These are phyloP conservation scores for Choristoneura rosaceana DNA, from an alignment of 2,888 invertebrate genomes.

Conservation along the genomic window DNA sequence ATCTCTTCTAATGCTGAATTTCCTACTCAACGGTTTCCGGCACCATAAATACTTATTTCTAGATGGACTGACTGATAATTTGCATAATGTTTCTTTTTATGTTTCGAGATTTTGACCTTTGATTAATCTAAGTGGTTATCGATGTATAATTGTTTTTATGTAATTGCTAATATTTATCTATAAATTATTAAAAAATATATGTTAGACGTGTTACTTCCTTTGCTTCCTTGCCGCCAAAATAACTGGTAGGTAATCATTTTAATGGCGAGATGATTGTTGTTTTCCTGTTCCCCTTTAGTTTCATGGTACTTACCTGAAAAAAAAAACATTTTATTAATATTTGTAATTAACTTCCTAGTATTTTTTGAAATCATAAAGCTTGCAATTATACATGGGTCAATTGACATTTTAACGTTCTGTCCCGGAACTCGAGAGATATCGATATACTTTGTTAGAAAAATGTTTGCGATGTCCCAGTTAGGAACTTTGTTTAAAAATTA, in stretches of 20 bases:
- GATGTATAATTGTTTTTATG: neutral
- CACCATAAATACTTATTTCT: neutral
- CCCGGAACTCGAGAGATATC: too few relatives aligned
- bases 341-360: neutral
- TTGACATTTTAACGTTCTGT: too few relatives aligned
- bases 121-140: neutral
- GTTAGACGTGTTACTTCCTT: slow-evolving; percentile 3
- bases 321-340: slow-evolving; percentile 2
- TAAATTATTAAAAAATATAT: neutral
- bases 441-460: too few relatives aligned
- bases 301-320: slow-evolving; percentile 38
- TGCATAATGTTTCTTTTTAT: neutral
- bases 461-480: too few relatives aligned
- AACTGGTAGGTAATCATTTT: neutral
- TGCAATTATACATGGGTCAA: too few relatives aligned
- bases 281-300: neutral
- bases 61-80: neutral
- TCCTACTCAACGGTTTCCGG: slow-evolving; percentile 27
- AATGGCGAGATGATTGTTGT: neutral
- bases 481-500: too few relatives aligned
- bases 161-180: slow-evolving; percentile 22
- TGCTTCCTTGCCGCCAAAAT: neutral
- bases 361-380: too few relatives aligned
- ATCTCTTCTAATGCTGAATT: slow-evolving; percentile 4
- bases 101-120: slow-evolving; percentile 2